phyloP scores from a whole-genome alignment of 2,113 vertebrate genomes.

The Benitochromis conjunctus region DNA sequence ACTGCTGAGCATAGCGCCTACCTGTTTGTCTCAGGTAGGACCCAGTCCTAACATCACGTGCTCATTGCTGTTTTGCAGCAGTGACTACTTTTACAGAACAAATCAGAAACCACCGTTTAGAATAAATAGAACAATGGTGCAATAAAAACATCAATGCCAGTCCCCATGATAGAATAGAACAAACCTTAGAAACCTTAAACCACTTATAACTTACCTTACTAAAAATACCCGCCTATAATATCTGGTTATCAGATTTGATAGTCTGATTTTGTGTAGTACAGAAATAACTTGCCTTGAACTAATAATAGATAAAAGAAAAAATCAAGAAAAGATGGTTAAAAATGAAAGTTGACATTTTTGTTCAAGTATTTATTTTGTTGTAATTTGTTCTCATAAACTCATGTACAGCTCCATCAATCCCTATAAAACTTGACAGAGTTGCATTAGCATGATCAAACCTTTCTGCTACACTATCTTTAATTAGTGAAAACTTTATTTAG shows the following conservation, averaged over 20 bases:
- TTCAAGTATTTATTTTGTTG: too few relatives aligned
- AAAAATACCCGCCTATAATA: not conserved
- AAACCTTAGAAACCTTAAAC: not conserved
- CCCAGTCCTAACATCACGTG: not conserved
- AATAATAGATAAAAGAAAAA: too few relatives aligned
- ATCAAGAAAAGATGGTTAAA: too few relatives aligned
- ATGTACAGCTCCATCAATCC: too few relatives aligned
- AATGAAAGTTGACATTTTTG: too few relatives aligned
- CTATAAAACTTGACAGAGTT: too few relatives aligned
- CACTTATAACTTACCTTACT: not conserved
- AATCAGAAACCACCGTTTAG: not conserved
- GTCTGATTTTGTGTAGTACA: too few relatives aligned
- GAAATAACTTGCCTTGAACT: too few relatives aligned
- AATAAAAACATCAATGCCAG: not conserved
- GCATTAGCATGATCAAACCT: too few relatives aligned
- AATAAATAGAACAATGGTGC: accelerated
- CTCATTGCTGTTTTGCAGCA: not conserved
- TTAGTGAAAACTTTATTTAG: too few relatives aligned
- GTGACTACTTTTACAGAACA: not conserved
- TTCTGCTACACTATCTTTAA: too few relatives aligned
- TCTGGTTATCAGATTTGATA: not conserved
- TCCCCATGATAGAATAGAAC: not conserved
- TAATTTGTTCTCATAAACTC: too few relatives aligned
- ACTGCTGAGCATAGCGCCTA: constrained; percentile 89
- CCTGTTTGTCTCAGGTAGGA: constrained; percentile 89